Evolutionary conservation across 2,888 invertebrate genomes (phyloP).

Genomic region (Aphodius granarius): DNA sequence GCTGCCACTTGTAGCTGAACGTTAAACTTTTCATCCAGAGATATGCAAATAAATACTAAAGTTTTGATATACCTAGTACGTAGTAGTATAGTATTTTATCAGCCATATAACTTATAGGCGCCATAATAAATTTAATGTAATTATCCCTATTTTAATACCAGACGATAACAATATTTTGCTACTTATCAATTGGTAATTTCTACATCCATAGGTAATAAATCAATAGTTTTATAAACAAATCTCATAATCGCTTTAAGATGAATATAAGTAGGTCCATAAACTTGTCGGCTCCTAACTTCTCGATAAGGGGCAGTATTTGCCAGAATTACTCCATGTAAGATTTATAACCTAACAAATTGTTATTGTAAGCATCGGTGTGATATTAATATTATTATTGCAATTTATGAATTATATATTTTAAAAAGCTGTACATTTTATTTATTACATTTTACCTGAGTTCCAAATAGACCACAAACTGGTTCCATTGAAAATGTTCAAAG

Average conservation of each 20-base stretch:
- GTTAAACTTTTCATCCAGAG: too few species aligned
- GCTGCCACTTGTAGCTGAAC: too few species aligned
- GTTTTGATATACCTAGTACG: too few species aligned
- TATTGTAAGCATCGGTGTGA: neutral
- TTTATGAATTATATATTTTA: neutral
- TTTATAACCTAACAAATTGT: neutral
- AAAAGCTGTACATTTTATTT: neutral
- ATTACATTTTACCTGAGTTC: neutral
- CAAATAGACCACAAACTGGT: neutral
- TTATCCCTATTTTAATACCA: too few species aligned
- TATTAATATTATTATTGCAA: neutral
- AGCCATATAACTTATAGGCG: too few species aligned
- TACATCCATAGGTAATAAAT: neutral
- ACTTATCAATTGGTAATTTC: neutral
- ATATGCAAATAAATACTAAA: too few species aligned
- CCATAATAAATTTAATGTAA: too few species aligned
- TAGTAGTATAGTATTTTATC: too few species aligned
- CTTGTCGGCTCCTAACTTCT: neutral
- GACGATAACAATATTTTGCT: neutral
- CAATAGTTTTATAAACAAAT: slow-evolving; percentile 7
- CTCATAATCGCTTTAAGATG: slow-evolving; percentile 10
- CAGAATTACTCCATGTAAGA: neutral
- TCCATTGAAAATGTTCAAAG: neutral
- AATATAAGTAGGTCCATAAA: neutral
- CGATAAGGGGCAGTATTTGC: neutral